phyloP scores from a whole-genome alignment of 2,888 invertebrate genomes.

The Muscina levida region DNA sequence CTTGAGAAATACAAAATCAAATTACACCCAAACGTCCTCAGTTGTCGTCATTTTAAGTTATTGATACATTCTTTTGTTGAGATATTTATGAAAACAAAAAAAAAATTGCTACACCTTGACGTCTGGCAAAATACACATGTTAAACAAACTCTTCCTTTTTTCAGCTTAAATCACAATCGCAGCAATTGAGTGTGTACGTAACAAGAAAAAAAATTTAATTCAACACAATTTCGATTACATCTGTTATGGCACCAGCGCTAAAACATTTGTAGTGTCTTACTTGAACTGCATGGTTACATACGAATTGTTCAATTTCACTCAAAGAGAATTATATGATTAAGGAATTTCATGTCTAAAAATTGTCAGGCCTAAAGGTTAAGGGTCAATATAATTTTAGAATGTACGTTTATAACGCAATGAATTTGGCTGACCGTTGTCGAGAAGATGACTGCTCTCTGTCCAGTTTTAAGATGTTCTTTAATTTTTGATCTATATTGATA shows the following conservation, averaged over 20 bases:
- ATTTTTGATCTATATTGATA: too few relatives aligned
- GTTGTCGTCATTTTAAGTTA: slow-evolving; percentile 43
- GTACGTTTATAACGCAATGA: too few relatives aligned
- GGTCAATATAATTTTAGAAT: too few relatives aligned
- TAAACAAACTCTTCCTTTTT: slow-evolving; percentile 21
- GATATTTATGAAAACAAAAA: slow-evolving; percentile 33
- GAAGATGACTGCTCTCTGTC: too few relatives aligned
- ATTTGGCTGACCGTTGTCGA: too few relatives aligned
- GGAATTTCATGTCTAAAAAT: too few relatives aligned
- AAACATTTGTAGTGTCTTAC: slow-evolving; percentile 30
- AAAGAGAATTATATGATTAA: slow-evolving; percentile 17
- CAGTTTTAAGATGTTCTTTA: too few relatives aligned
- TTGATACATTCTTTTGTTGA: slow-evolving; percentile 20
- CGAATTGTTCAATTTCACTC: slow-evolving; percentile 44
- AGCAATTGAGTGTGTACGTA: slow-evolving; percentile 45
- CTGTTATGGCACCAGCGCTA: slow-evolving; percentile 56
- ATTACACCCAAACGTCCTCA: background rate
- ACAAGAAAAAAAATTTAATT: slow-evolving; percentile 44
- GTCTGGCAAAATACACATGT: slow-evolving; percentile 34
- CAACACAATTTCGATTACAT: slow-evolving; percentile 63
- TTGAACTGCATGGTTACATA: slow-evolving; percentile 36
- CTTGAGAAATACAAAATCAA: background rate
- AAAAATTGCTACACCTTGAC: slow-evolving; percentile 31
- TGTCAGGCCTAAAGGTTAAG: too few relatives aligned
- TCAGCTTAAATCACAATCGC: slow-evolving; percentile 41